phyloP scores from a whole-genome alignment of 2,888 invertebrate species.

The Trissoscelio sp. region DNA sequence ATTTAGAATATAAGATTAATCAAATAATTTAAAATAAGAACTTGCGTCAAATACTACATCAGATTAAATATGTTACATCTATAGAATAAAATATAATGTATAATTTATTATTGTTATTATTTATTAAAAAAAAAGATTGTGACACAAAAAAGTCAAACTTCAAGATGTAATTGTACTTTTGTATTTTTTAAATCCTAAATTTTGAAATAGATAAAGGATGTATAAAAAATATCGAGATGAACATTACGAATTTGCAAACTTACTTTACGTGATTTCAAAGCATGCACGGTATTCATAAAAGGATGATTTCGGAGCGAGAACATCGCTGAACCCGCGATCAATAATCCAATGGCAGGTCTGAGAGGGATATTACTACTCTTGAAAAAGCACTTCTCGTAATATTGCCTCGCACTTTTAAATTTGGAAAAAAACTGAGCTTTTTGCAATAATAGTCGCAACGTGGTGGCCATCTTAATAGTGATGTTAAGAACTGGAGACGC shows the following conservation, averaged over 20 bases:
- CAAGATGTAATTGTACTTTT: too few relatives aligned
- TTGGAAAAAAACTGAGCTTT: conserved; percentile 26
- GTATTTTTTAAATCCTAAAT: too few relatives aligned
- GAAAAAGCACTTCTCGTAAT: conserved; percentile 1
- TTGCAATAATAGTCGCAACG: conserved; percentile 43
- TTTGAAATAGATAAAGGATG: too few relatives aligned
- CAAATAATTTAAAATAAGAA: too few relatives aligned
- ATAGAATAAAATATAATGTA: too few relatives aligned
- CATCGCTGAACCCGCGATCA: conserved; percentile 59
- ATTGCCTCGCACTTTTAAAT: conserved; percentile 19
- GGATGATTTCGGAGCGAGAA: conserved; percentile 38
- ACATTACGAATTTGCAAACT: too few relatives aligned
- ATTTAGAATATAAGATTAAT: too few relatives aligned
- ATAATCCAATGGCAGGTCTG: conserved; percentile 49
- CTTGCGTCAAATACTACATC: too few relatives aligned
- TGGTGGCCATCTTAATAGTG: conserved; percentile 53
- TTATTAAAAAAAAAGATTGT: too few relatives aligned
- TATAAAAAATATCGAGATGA: too few relatives aligned
- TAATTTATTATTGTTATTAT: neutral
- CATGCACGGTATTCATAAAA: conserved; percentile 25
- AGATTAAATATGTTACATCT: too few relatives aligned
- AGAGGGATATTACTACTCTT: neutral
- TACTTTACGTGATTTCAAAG: conserved; percentile 55
- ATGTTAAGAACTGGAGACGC: conserved; percentile 45
- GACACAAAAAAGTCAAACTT: too few relatives aligned